Percentiles rank a stretch among this genome's conserved stretches.
Conservation (phyloP, 2,797 vertebrate species). For the Bradypodion ventrale region DNA sequence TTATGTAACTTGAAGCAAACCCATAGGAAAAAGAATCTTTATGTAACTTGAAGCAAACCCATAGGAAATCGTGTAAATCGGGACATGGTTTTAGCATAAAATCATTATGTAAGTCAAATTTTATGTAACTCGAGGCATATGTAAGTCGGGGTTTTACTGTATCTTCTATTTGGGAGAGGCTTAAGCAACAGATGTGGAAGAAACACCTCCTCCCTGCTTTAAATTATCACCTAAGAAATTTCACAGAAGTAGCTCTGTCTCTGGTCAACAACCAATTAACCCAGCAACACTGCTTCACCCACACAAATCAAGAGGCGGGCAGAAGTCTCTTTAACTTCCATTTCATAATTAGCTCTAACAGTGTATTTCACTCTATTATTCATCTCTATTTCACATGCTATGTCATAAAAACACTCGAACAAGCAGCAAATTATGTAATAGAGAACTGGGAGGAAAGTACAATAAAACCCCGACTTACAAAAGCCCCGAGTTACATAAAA, state of each 20-base stretch:
- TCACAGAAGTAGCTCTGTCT: neutral
- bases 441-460: neutral
- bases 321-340: neutral
- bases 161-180: neutral
- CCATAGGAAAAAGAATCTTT: no score
- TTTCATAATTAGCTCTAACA: neutral
- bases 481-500: no score
- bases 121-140: no score
- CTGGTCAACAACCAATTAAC: neutral
- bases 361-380: neutral
- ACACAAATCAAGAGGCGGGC: neutral
- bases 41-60: no score
- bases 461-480: no score
- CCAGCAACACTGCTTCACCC: neutral
- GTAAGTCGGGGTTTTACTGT: no score
- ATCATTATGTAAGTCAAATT: no score
- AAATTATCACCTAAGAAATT: neutral
- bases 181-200: neutral
- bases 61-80: no score
- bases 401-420: neutral
- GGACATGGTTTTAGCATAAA: no score
- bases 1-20: no score
- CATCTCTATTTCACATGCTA: neutral
- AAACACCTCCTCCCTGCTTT: neutral
- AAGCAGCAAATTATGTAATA: neutral